Evolutionary conservation across 2,113 vertebrate species (phyloP).

Genomic region (Potamarius usumacintae): DNA sequence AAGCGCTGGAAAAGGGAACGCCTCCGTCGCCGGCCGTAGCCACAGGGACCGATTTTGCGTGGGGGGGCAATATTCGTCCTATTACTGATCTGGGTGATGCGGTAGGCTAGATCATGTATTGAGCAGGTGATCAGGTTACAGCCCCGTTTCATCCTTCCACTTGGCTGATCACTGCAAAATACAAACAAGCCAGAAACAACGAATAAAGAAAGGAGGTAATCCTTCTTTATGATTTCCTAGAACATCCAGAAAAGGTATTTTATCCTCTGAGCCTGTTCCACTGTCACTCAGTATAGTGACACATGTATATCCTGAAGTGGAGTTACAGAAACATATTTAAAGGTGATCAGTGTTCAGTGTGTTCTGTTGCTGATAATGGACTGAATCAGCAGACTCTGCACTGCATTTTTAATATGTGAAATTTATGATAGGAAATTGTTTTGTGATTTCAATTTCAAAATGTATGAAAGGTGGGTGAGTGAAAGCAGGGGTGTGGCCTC

Average conservation of each 20-base stretch:
- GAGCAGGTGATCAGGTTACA: constrained; percentile 84
- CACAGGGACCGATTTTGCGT: constrained; percentile 73
- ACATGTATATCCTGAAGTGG: neutral
- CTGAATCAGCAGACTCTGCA: neutral
- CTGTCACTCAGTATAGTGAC: neutral
- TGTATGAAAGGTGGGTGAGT: neutral
- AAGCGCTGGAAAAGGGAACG: constrained; percentile 61
- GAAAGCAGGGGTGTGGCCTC: neutral
- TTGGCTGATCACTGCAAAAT: constrained; percentile 56
- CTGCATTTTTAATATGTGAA: neutral
- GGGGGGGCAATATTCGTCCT: constrained; percentile 70
- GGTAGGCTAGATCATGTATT: constrained; percentile 77
- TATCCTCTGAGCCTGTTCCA: neutral
- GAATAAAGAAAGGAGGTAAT: neutral
- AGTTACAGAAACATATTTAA: neutral
- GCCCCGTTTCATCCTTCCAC: constrained; percentile 75
- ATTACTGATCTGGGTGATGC: constrained; percentile 71
- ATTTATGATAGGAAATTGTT: neutral
- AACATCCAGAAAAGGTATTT: neutral
- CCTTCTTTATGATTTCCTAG: neutral
- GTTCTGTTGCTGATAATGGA: neutral
- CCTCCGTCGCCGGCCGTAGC: constrained; percentile 84
- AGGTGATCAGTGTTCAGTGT: neutral
- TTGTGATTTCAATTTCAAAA: neutral
- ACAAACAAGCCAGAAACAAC: neutral